Base-by-base conservation (phyloP, 2,113 vertebrate genomes). In the Heterocephalus glaber region DNA sequence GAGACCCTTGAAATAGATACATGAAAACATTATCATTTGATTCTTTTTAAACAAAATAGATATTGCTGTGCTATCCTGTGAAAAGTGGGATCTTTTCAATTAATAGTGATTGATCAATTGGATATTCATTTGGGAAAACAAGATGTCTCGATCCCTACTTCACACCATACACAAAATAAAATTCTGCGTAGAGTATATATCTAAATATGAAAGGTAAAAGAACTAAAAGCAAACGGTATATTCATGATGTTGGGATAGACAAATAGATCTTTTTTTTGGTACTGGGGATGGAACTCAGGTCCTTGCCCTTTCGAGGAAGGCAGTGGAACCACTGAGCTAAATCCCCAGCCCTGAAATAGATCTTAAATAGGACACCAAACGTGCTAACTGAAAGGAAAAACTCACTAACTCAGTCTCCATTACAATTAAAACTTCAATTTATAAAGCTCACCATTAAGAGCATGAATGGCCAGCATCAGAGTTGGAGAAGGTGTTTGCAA, bases 261-360 rank as follows among this genome's bases (percentile, higher is more conserved):
- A 90, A 87, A 85, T 41, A 33, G 49, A 87, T 96, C 41, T 74
- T 61, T n/a, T n/a, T n/a, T n/a, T n/a, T n/a, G n/a, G n/a, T n/a
- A n/a, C n/a, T n/a, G n/a, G n/a, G n/a, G n/a, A n/a, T n/a, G n/a
- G n/a, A n/a, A n/a, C n/a, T n/a, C n/a, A n/a, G n/a, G n/a, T n/a
- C n/a, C n/a, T n/a, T n/a, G n/a, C n/a, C n/a, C n/a, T n/a, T n/a
- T n/a, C n/a, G n/a, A n/a, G n/a, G n/a, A n/a, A n/a, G n/a, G n/a
- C n/a, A n/a, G n/a, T n/a, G n/a, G n/a, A n/a, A n/a, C n/a, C n/a
- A n/a, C n/a, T n/a, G n/a, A n/a, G n/a, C n/a, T n/a, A n/a, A n/a
- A n/a, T n/a, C n/a, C n/a, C n/a, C n/a, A n/a, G n/a, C n/a, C n/a
- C n/a, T n/a, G n/a, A n/a, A n/a, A n/a, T n/a, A n/a, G n/a, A n/a